A percentile compares a stretch with the other conserved stretches of the same genome.
These are phyloP conservation scores for Propithecus coquereli DNA, from an alignment of 2,113 vertebrate species.

Conservation along the genomic window DNA sequence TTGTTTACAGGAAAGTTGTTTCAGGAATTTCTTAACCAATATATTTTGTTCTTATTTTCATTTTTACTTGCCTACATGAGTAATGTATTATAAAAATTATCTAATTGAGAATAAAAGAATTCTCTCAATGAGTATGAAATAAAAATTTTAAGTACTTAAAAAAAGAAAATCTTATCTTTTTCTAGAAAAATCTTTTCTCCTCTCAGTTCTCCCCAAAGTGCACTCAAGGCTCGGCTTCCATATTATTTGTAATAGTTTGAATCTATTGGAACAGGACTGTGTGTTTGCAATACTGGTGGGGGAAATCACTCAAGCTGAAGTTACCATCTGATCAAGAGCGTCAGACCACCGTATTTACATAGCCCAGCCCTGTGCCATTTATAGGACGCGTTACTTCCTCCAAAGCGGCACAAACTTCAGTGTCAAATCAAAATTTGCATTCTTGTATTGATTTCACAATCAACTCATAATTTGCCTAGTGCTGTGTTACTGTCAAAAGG, in stretches of 20 bases:
- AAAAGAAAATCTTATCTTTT: background rate
- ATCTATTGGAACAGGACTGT: background rate
- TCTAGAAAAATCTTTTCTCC: background rate
- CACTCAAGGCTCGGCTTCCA: background rate
- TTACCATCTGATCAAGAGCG: background rate
- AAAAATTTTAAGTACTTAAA: background rate
- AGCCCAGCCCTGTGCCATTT: background rate
- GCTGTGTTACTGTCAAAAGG: background rate
- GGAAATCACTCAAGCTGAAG: background rate
- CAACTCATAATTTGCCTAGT: background rate
- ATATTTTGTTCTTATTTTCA: background rate
- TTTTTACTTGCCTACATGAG: background rate
- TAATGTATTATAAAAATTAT: background rate
- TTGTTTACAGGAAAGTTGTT: background rate
- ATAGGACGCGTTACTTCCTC: background rate
- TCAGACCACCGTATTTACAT: conserved; percentile 26
- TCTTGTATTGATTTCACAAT: conserved; percentile 17
- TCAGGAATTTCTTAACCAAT: background rate
- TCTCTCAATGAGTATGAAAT: background rate
- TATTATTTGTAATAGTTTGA: background rate
- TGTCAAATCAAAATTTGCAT: conserved; percentile 15
- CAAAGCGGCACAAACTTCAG: background rate
- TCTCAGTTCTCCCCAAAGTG: background rate
- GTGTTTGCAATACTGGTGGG: background rate
- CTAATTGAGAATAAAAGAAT: background rate